Evolutionary conservation across 2,797 vertebrate species (phyloP), one percentile per base, ranked within the genome.

Genomic region (Rhinichthys osculus): DNA sequence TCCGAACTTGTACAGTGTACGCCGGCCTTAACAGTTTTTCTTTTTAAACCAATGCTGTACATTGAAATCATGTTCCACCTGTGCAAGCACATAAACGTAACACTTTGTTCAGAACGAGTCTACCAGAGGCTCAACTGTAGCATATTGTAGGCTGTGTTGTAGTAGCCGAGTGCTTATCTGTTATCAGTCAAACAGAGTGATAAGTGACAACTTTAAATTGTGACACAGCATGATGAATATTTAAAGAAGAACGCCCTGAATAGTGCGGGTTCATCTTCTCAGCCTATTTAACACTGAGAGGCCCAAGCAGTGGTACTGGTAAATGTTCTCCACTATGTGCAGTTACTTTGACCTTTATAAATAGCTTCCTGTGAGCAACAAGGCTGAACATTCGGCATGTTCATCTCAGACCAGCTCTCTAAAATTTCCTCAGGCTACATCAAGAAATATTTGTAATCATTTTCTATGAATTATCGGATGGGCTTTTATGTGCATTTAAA

Each of bases 111-210:
- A 57, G 11, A 57, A 57, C 21, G 21, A 16, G 33, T 77, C 74
- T 57, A 21, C 33, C 74, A 77, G 52, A 23, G 21, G 19, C 33
- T 57, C 19, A 59, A 16, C 33, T 57, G 52, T 38, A 57, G 27
- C 44, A 57, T 38, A n/a, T n/a, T 40, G 50, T 77, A 57, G 17
- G 33, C 73, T 77, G 73, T 33, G 21, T 23, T 40, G 52, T 17
- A 52, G 27, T 33, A 76, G 44, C 44, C 10, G 10, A 44, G 44
- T 76, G 72, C 30, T 76, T 76, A 76, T 76, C 72, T 76, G 30
- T 47, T 17, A 27, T 72, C 47, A 74, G 47, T 52, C 47, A 52
- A 57, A 77, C 52, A n/a, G 52, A 77, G 11, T 77, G 19, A 57
- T 38, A 57, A 35, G 19, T 77, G 52, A 77, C 30, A 8, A 57